Evolutionary conservation across 2,113 vertebrate genomes (phyloP).

Genomic region (Picathartes gymnocephalus): DNA sequence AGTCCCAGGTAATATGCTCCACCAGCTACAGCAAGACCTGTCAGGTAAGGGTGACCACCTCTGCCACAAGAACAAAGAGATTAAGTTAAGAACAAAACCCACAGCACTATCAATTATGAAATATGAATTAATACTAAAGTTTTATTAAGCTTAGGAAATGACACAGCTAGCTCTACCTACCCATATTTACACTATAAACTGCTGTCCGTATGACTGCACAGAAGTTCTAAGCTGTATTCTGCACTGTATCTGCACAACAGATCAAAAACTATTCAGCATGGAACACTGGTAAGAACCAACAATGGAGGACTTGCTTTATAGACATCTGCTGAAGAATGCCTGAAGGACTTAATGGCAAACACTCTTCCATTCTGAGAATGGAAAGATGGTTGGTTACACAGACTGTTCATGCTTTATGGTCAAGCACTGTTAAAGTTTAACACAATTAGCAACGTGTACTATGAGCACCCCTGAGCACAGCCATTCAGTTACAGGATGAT

Average conservation of each 20-base stretch:
- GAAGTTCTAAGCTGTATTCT: neutral
- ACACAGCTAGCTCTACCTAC: neutral
- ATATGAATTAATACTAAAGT: neutral
- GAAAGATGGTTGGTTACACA: neutral
- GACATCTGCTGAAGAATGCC: neutral
- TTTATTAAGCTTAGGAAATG: neutral
- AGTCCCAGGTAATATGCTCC: slow-evolving; percentile 95
- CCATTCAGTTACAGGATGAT: neutral
- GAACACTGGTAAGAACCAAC: neutral
- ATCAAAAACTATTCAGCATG: neutral
- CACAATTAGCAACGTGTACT: neutral
- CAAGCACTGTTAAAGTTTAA: neutral
- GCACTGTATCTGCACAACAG: accelerated
- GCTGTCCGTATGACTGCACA: neutral
- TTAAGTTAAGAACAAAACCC: neutral
- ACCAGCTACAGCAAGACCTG: slow-evolving; percentile 92
- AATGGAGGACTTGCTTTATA: neutral
- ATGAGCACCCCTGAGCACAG: neutral
- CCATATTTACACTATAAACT: neutral
- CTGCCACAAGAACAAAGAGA: slow-evolving; percentile 58
- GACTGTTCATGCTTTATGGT: neutral
- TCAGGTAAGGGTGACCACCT: slow-evolving; percentile 95
- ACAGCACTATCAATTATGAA: neutral
- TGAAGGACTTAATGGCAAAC: neutral
- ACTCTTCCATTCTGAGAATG: neutral